A percentile compares a stretch with the other conserved stretches of the same genome.
Evolutionary conservation across 2,888 invertebrate species (phyloP).

Genomic region (Myathropa florea): DNA sequence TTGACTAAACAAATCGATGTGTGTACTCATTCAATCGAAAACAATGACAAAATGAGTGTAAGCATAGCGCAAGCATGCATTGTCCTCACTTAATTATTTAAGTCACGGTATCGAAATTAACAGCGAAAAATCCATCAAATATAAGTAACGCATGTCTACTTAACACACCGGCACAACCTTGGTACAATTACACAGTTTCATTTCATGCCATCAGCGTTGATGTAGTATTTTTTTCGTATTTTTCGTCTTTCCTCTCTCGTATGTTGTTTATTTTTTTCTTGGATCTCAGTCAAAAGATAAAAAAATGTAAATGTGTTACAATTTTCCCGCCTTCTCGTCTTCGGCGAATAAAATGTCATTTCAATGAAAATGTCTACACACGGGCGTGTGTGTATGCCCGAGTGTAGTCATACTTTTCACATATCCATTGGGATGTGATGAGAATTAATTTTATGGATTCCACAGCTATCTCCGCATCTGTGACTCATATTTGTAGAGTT

Average conservation of each 20-base stretch:
- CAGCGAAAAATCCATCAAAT: conserved; percentile 65
- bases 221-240: too few relatives aligned
- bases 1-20: conserved; percentile 54
- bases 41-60: conserved; percentile 66
- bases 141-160: conserved; percentile 59
- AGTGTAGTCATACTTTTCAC: neutral
- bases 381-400: neutral
- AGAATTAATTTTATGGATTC: conserved; percentile 59
- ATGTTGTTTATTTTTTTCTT: conserved; percentile 16
- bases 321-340: conserved; percentile 56
- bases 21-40: conserved; percentile 67
- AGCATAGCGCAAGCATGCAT: conserved; percentile 58
- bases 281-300: conserved; percentile 57
- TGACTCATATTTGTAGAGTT: conserved; percentile 43
- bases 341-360: conserved; percentile 12
- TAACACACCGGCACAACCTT: conserved; percentile 51
- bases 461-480: neutral
- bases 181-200: conserved; percentile 65
- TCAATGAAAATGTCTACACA: conserved; percentile 21
- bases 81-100: conserved; percentile 70
- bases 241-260: too few relatives aligned
- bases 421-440: conserved; percentile 32
- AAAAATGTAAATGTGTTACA: conserved; percentile 52
- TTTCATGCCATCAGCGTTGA: conserved; percentile 25
- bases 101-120: conserved; percentile 70